Conservation (phyloP, 1,140 invertebrate species). For the Zaprionus nigranus region DNA sequence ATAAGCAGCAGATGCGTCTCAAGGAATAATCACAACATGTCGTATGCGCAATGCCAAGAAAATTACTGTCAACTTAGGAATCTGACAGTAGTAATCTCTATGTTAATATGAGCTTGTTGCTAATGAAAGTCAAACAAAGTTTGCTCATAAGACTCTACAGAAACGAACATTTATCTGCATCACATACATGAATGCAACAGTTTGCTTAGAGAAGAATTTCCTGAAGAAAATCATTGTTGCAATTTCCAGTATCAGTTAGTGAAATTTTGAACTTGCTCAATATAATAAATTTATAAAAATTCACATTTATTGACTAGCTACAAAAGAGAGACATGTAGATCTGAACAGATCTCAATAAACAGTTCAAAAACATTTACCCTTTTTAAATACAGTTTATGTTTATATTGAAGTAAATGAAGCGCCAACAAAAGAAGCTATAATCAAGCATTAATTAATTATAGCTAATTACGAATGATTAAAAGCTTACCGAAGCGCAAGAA, state of each 20-base stretch:
- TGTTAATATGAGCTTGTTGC: too few species aligned
- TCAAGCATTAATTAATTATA: conserved; percentile 1
- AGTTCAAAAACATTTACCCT: neutral
- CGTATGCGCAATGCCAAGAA: conserved; percentile 26
- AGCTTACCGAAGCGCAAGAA: conserved; percentile 38
- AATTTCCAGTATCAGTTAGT: too few species aligned
- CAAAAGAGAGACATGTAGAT: neutral
- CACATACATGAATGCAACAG: too few species aligned
- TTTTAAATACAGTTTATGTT: neutral
- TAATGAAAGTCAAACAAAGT: too few species aligned
- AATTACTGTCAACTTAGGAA: neutral
- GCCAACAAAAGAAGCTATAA: conserved; percentile 4
- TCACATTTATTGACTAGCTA: neutral
- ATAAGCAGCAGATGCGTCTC: neutral
- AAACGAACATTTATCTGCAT: too few species aligned
- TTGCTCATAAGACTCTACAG: too few species aligned
- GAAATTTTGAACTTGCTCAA: too few species aligned
- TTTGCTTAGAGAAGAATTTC: too few species aligned
- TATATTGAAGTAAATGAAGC: conserved; percentile 12
- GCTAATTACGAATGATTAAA: conserved; percentile 15
- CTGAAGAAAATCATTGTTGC: too few species aligned
- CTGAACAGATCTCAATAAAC: neutral
- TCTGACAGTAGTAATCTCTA: too few species aligned
- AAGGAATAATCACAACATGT: conserved; percentile 47
- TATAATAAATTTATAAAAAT: too few species aligned